Evolutionary conservation across 1,140 invertebrate genomes (phyloP), one percentile per base, ranked within the genome.

Genomic region (Tetramorium simillimum): DNA sequence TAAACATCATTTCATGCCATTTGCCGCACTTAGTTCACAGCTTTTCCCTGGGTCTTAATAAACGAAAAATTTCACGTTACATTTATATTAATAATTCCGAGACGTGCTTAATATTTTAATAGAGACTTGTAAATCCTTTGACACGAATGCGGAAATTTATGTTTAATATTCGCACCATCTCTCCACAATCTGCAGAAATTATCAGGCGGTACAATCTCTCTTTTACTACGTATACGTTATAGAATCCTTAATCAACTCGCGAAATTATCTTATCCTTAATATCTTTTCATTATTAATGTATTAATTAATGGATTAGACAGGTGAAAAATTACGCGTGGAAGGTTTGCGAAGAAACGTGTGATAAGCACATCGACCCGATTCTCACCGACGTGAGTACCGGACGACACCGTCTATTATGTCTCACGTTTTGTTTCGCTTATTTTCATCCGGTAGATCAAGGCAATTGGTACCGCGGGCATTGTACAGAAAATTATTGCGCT

Each of bases 391-490:
- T 53, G 80, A 60, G 80, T 75, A 84, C 80, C 69, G 80, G 80
- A 75, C 80, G 80, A 84, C 80, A 84, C 24, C 80, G 80, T 60
- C 69, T 75, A 75, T 84, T 84, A 75, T 84, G 53, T 56, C 51
- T 70, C 65, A 14, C 69, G 14, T 84, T 75, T 73, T 84, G 80
- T 84, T 84, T 84, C 80, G 80, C 80, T 84, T 84, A 84, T 84
- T 84, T 84, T 84, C 69, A 84, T 84, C 80, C 80, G 80, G 80
- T 75, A 75, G 69, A 84, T 75, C 80, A 75, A 84, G 80, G 80
- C 80, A 84, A 84, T 84, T 84, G 80, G 80, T 84, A 84, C 80
- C 80, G 80, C 69, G 37, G 80, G 69, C 80, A 84, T 84, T 84
- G 80, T 84, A 63, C 69, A 84, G 80, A 84, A 75, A 84, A 84